Base-by-base conservation (phyloP, 2,888 invertebrate genomes). In the Aleiodes testaceus region DNA sequence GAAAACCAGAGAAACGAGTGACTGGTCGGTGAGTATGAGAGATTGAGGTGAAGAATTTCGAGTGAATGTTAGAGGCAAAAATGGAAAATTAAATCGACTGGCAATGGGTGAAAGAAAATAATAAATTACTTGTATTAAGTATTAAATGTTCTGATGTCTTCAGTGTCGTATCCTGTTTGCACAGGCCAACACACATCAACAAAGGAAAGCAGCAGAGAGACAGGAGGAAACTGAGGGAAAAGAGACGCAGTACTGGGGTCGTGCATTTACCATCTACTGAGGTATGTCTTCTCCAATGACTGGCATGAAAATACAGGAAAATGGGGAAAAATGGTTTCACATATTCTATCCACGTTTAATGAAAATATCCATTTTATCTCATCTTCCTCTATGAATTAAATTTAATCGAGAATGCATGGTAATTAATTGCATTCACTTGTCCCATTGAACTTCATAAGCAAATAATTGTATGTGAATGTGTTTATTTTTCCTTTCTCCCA, bases 241-340 rank as follows among this genome's bases (percentile, higher is more conserved):
- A 91, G 79, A 83, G 91, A 75, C 85, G 91, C 70, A 90, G 90
- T 77, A 90, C 90, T 14, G 91, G 91, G 16, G 90, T 91, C 14
- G 90, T 91, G 68, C 91, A 91, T 81, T 84, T 91, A 70, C 90
- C 89, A 45, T 90, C 90, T 3, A 90, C 90, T 66, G 91, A 91
- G 89, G 90, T 90, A 80, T 82, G 84, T 18, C 9, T 55, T 7
- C 1, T 55, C 26, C 26, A 26, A 26, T 2, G 5, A 55, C 14
- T 22, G 22, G 12, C n/a, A 18, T 18, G 18, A 66, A 16, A 59
- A n/a, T 55, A 66, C 11, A 59, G 7, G 4, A 26, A 26, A 9
- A 36, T 36, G 9, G 36, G n/a, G n/a, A n/a, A n/a, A n/a, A n/a
- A n/a, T n/a, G n/a, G n/a, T n/a, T n/a, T n/a, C n/a, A n/a, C n/a